Percentiles rank a stretch among this genome's conserved stretches.
Evolutionary conservation across 1,140 invertebrate species (phyloP).

Genomic region (Macrocentrus cingulum): DNA sequence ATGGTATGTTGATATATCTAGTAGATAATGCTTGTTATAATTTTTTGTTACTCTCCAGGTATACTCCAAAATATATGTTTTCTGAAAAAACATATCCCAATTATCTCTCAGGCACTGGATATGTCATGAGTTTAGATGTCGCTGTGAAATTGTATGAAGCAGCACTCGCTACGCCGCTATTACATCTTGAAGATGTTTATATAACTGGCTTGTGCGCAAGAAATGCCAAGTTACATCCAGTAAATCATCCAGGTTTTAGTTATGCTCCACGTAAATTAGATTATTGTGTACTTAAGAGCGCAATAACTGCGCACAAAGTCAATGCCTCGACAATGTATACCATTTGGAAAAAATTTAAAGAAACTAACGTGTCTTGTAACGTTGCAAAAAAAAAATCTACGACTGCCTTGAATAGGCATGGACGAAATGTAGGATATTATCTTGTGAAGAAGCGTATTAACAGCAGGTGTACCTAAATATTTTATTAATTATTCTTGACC

Average conservation of each 20-base stretch:
- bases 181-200: slow-evolving; percentile 85
- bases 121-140: slow-evolving; percentile 75
- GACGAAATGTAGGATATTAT: slow-evolving; percentile 42
- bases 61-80: slow-evolving; percentile 80
- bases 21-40: too few species aligned
- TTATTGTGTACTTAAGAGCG: slow-evolving; percentile 49
- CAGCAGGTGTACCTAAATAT: slow-evolving; percentile 41
- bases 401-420: slow-evolving; percentile 32
- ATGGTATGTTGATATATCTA: slow-evolving; percentile 63
- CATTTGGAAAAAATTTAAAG: slow-evolving; percentile 48
- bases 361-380: slow-evolving; percentile 38
- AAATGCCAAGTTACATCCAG: slow-evolving; percentile 57
- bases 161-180: slow-evolving; percentile 68
- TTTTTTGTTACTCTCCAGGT: too few species aligned
- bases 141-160: slow-evolving; percentile 69
- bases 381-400: slow-evolving; percentile 34
- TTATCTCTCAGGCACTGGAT: slow-evolving; percentile 83
- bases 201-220: slow-evolving; percentile 72
- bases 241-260: slow-evolving; percentile 65
- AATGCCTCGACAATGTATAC: slow-evolving; percentile 44
- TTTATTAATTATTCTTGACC: too few species aligned
- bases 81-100: slow-evolving; percentile 72
- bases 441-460: slow-evolving; percentile 32
- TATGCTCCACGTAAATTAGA: slow-evolving; percentile 60
- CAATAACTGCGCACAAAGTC: slow-evolving; percentile 52